A percentile compares a stretch with the other conserved stretches of the same genome.
Conservation (phyloP, 37 sponge, comb jelly and placozoan genomes). For the Hexactinellida sp. region DNA sequence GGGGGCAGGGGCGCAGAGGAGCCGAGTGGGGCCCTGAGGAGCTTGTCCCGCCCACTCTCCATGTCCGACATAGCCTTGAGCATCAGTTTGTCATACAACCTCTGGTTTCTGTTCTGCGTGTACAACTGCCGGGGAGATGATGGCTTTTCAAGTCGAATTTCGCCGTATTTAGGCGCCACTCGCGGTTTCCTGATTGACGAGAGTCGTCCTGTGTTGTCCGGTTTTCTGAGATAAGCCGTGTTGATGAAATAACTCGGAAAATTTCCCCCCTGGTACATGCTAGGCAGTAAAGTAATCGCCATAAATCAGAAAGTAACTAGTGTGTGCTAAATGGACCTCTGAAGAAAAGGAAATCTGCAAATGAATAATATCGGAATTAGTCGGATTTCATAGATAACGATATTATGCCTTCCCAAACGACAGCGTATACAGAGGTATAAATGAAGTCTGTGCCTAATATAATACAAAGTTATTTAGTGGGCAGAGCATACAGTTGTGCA, state of each 20-base stretch:
- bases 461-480: too few species aligned
- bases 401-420: too few species aligned
- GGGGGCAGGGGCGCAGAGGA: neutral
- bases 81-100: neutral
- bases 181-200: neutral
- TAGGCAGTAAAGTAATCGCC: too few species aligned
- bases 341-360: too few species aligned
- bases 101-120: neutral
- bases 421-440: too few species aligned
- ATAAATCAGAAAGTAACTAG: too few species aligned
- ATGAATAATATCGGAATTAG: too few species aligned
- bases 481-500: too few species aligned
- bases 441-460: too few species aligned
- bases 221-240: neutral
- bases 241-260: slow-evolving; percentile 1
- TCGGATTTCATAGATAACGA: too few species aligned
- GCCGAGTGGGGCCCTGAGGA: neutral
- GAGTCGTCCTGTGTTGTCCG: neutral
- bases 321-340: too few species aligned
- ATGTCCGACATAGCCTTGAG: neutral
- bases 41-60: neutral
- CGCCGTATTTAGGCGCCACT: neutral
- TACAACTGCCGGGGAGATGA: neutral
- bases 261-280: neutral
- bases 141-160: neutral